Conservation (phyloP, 2,797 vertebrate species). For the Enoplosus armatus region DNA sequence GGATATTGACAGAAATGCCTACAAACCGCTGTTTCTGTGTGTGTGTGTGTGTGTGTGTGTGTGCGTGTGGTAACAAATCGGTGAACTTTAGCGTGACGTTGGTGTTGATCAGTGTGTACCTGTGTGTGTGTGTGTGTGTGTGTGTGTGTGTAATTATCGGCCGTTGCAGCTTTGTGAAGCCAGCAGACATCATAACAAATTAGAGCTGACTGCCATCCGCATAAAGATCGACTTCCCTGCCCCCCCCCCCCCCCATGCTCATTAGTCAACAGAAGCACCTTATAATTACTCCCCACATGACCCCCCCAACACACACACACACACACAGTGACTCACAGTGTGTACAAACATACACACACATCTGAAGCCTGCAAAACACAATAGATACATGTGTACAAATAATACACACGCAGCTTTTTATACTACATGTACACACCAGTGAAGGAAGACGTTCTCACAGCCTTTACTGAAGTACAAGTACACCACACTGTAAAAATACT, state of each 20-base stretch:
- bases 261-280: conserved; percentile 97
- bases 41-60: conserved; percentile 17
- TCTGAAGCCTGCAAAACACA: not conserved
- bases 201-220: conserved; percentile 88
- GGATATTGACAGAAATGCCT: conserved; percentile 28
- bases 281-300: conserved; percentile 91
- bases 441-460: too few species aligned
- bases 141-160: conserved; percentile 83
- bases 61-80: conserved; percentile 50
- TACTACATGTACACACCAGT: not conserved
- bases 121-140: conserved; percentile 14
- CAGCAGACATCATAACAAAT: conserved; percentile 91
- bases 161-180: conserved; percentile 73
- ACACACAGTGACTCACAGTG: not conserved
- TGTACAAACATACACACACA: conserved; percentile 8
- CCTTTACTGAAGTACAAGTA: too few species aligned
- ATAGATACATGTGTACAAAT: conserved; percentile 9
- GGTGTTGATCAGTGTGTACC: conserved; percentile 27
- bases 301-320: conserved; percentile 30
- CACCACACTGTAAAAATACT: too few species aligned
- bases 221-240: conserved; percentile 91
- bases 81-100: conserved; percentile 58
- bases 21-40: not conserved
- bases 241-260: conserved; percentile 76
- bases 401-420: not conserved